Evolutionary conservation across 2,797 vertebrate species (phyloP).

Genomic region (Sandelia bainsii): DNA sequence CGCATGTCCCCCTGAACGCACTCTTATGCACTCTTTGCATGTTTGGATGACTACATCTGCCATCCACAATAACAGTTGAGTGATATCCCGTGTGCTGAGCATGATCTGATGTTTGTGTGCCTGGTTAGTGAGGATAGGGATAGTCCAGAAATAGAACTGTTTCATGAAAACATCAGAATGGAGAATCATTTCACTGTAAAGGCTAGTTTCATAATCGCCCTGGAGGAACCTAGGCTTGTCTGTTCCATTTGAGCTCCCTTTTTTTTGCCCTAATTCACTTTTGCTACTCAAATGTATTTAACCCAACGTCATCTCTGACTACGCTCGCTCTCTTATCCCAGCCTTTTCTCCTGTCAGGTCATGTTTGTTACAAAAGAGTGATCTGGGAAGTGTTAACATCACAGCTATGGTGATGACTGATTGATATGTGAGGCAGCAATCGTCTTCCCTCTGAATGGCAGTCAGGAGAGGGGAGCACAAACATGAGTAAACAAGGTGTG

Average conservation of each 20-base stretch:
- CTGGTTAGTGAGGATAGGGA: constrained; percentile 61
- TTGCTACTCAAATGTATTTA: constrained; percentile 76
- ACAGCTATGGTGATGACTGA: constrained; percentile 53
- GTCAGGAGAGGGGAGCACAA: constrained; percentile 30
- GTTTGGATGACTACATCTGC: constrained; percentile 70
- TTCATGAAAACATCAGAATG: constrained; percentile 78
- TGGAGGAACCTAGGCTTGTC: constrained; percentile 70
- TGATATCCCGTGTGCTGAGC: constrained; percentile 60
- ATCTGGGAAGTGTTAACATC: constrained; percentile 60
- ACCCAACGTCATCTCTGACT: constrained; percentile 73
- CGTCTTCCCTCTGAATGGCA: constrained; percentile 43
- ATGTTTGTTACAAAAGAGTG: constrained; percentile 76
- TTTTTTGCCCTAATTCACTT: constrained; percentile 77
- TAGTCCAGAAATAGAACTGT: constrained; percentile 77
- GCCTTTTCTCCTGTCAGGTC: constrained; percentile 75
- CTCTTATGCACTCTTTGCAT: constrained; percentile 48
- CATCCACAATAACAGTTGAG: constrained; percentile 60
- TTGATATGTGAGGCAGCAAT: constrained; percentile 69
- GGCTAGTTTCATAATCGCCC: constrained; percentile 75
- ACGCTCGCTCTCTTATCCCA: constrained; percentile 60
- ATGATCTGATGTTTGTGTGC: constrained; percentile 70
- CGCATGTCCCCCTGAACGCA: constrained; percentile 18
- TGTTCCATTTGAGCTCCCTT: constrained; percentile 69
- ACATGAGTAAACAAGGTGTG: constrained; percentile 68
- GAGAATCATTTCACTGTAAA: constrained; percentile 73